Base-by-base conservation (phyloP, 2,113 vertebrate species). In the Turnix velox region DNA sequence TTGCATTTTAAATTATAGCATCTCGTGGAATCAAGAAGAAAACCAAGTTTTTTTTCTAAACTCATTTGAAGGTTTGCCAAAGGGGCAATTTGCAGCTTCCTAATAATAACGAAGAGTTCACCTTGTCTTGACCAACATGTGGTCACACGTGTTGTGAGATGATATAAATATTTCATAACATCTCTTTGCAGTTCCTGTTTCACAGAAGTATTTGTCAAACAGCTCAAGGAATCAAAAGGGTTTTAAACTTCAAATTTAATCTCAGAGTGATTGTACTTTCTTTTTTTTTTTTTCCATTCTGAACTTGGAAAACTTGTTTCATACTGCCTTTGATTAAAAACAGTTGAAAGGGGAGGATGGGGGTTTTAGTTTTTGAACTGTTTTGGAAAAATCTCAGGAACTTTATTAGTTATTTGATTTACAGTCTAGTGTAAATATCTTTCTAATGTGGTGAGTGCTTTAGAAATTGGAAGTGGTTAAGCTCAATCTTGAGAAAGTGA, bases 1-100 rank as follows among this genome's bases (percentile, higher is more conserved):
- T 94, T 94, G 84, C 85, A 85, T 95, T 95, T 96, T 86, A 96
- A 96, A 85, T 93, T 96, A 94, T 93, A 93, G 78, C 39, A 76
- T 93, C 39, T 65, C 89, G 62, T 78, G 84, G 94, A 87, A 95
- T 74, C 59, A 23, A 86, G 84, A 95, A 85, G 59, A 84, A 80
- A 94, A 92, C 35, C 9, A 58, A 7, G 2, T 19, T 45, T 90
- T 45, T 65, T 92, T 87, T 57, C 6, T 42, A 75, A 94, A 82
- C 24, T 74, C 66, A 79, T 71, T 30, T 93, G 93, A 92, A 97
- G 75, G 45, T 93, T 97, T 93, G 76, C 96, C 97, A 96, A 81
- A 69, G 58, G 68, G 49, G 39, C 30, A 78, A 97, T 88, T 97
- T 95, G 95, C 61, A 83, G 91, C 89, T 97, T 94, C 94, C 94